Evolutionary conservation across 2,888 invertebrate species (phyloP), one percentile per base, ranked within the genome.

Genomic region (Cyclophora punctaria): DNA sequence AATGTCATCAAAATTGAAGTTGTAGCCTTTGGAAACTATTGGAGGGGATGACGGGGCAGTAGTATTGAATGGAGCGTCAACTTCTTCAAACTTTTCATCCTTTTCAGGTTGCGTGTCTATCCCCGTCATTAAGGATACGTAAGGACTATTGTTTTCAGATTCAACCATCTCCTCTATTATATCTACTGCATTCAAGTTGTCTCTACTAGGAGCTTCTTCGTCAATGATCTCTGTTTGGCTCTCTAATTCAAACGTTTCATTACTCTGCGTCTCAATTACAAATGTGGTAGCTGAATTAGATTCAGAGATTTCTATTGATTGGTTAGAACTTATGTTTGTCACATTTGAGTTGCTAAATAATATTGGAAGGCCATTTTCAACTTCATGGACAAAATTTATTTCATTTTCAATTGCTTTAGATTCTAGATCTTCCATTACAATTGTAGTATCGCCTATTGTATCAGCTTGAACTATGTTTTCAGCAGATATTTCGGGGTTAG

Each of bases 1-100:
- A 48, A 80, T 74, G 44, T 83, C 80, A 64, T 85, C 85, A 60
- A 86, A 84, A 63, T 84, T 78, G 35, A 83, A 80, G 57, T 82
- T 82, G 55, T 84, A 85, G 34, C 82, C 84, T 61, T 71, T 83
- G 34, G 80, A 80, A 45, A 60, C 62, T 42, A 82, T 79, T 53
- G 75, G 75, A 4, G 82, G 83, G 33, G 83, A 83, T 43, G 53
- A 53, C 20, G 81, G 73, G 41, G 77, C 73, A 53, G 50, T 61
- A 48, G 67, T 59, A 5, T 54, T 57, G n/a, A 46, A 55, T 52
- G 67, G 55, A 37, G 65, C 62, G 50, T 66, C 62, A 34, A 61
- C 48, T 45, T 62, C 48, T 35, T 68, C 66, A 56, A 65, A 62
- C 7, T 56, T 48, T 41, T 60, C 51, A 40, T 57, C 55, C 3